Conservation (phyloP, 1,140 invertebrate genomes). For the Procambarus clarkii region DNA sequence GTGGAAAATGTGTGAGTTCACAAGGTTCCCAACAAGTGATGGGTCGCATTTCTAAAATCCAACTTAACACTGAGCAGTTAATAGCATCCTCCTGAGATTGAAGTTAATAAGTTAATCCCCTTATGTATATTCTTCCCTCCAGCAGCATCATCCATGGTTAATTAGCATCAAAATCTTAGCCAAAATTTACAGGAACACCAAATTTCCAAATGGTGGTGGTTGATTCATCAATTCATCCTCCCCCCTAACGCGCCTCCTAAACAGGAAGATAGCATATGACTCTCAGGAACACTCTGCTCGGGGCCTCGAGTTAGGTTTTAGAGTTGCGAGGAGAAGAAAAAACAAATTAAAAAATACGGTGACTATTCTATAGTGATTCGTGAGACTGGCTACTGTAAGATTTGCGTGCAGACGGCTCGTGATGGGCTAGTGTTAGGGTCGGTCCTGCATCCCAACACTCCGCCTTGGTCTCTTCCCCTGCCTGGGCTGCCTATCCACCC, state of each 20-base stretch:
- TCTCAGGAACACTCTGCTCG: neutral
- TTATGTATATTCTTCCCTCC: neutral
- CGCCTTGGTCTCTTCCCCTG: neutral
- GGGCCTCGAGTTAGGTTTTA: slow-evolving; percentile 56
- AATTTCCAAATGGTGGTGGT: too few species aligned
- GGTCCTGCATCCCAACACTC: slow-evolving; percentile 8
- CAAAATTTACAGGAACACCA: too few species aligned
- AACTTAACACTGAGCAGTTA: slow-evolving; percentile 23
- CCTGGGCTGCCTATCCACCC: neutral
- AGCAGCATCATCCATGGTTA: too few species aligned
- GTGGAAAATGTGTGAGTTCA: neutral
- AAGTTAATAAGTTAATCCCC: neutral
- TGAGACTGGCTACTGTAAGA: slow-evolving; percentile 56
- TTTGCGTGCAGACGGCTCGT: slow-evolving; percentile 68
- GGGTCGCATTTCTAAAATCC: slow-evolving; percentile 28
- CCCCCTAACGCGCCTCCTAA: too few species aligned
- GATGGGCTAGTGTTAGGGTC: slow-evolving; percentile 57
- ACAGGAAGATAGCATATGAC: too few species aligned
- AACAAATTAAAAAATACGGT: slow-evolving; percentile 13
- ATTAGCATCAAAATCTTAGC: too few species aligned
- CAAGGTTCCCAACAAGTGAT: slow-evolving; percentile 45
- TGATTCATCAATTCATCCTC: too few species aligned
- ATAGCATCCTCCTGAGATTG: neutral
- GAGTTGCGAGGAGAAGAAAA: slow-evolving; percentile 5
- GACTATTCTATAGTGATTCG: slow-evolving; percentile 64